phyloP scores from a whole-genome alignment of 2,888 invertebrate species.

The Nephrotoma flavescens region DNA sequence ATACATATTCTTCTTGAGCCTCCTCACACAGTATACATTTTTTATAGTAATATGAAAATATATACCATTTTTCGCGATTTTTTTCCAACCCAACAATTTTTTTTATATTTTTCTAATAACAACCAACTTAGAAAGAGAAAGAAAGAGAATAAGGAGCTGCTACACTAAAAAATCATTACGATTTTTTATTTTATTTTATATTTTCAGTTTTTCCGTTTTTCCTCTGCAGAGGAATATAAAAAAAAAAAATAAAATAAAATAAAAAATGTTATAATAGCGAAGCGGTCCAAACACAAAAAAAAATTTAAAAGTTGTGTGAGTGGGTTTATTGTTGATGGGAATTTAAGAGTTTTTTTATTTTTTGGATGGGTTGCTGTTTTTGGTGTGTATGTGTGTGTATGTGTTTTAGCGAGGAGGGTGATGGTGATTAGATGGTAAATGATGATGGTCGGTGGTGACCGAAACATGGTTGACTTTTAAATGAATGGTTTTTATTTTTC shows the following conservation, averaged over 20 bases:
- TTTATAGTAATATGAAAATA: constrained; percentile 1
- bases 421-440: neutral
- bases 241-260: neutral
- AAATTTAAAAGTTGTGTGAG: neutral
- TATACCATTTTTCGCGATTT: constrained; percentile 3
- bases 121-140: constrained; percentile 3
- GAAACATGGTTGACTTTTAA: neutral
- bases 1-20: neutral
- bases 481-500: neutral
- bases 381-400: neutral
- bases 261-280: constrained; percentile 4
- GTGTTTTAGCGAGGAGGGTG: neutral
- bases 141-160: neutral
- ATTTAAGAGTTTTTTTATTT: constrained; percentile 1
- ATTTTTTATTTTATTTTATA: constrained; percentile 1
- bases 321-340: neutral
- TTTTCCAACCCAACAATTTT: constrained; percentile 3
- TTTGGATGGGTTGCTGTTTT: neutral
- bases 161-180: constrained; percentile 4
- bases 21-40: neutral
- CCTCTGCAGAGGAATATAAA: neutral
- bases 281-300: neutral
- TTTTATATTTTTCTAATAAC: constrained; percentile 2
- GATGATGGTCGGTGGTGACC: neutral
- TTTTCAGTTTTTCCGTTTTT: neutral